Evolutionary conservation across 2,797 vertebrate genomes (phyloP), one percentile per base, ranked within the genome.

Genomic region (Coregonus sp.): DNA sequence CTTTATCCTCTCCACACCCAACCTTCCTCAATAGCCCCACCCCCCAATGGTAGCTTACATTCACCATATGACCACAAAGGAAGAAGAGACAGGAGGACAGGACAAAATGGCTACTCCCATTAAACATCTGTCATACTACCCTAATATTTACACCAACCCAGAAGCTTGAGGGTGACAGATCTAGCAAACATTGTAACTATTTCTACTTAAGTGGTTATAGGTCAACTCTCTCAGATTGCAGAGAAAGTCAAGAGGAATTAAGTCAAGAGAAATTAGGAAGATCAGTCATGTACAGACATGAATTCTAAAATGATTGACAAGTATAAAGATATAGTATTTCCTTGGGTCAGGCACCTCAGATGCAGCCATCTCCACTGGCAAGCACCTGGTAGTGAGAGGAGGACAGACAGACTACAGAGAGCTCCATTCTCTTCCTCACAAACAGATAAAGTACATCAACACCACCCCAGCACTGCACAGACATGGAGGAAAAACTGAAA

Each of bases 371-470:
- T n/a, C n/a, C 4, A 85, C 90, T 11, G 14, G 12, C 29, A 47
- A 78, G 75, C n/a, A 40, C 31, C 16, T 35, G 33, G 4, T 29
- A 63, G 61, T 81, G 82, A 79, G 15, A 77, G 78, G 78, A 78
- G 76, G 77, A 89, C 61, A 78, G 54, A 59, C 74, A 86, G 87
- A 85, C 82, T 77, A 91, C 87, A 89, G 80, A 82, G 78, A 82
- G 65, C 87, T 72, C 83, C 76, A 87, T 86, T 86, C 84, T 89
- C 77, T 82, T 75, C 63, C 71, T 70, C 78, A 82, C 80, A 84
- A 84, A 83, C 76, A 89, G 80, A 91, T 29, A 31, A 83, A 68
- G 75, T 76, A 78, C 85, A 91, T 86, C 83, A 71, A 59, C 79
- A 77, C 72, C 71, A 80, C 73, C 84, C 18, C 54, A n/a, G 54